These are phyloP conservation scores for Xestoiulus laeticollis DNA, from an alignment of 2,888 invertebrate species.

Conservation along the genomic window DNA sequence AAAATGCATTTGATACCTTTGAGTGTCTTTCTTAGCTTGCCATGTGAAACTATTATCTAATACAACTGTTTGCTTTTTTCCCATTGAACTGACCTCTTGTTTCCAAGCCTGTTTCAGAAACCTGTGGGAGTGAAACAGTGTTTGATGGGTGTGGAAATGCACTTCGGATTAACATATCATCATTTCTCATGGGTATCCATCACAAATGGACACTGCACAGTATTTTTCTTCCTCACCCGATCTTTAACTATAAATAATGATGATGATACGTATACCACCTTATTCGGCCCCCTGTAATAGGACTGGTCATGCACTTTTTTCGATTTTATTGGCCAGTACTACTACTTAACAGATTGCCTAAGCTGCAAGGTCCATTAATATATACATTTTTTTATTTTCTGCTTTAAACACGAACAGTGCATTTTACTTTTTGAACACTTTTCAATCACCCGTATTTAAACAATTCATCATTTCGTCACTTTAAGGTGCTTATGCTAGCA, in stretches of 20 bases:
- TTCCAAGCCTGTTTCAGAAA: constrained; percentile 20
- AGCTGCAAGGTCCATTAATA: not conserved
- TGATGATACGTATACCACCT: not conserved
- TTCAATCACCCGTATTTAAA: not conserved
- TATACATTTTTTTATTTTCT: not conserved
- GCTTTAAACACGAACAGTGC: not conserved
- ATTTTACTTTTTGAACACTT: not conserved
- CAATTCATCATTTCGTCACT: not conserved
- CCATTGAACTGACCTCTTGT: not conserved
- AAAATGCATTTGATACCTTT: not conserved
- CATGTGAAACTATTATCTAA: not conserved
- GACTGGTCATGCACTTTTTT: not conserved
- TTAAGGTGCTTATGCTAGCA: not conserved
- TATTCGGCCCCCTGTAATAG: not conserved
- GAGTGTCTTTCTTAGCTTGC: not conserved
- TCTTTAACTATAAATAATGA: not conserved
- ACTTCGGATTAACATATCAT: constrained; percentile 16
- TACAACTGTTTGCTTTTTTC: not conserved
- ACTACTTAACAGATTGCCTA: not conserved
- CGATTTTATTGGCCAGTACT: not conserved
- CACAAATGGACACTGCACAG: constrained; percentile 7
- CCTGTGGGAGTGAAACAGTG: not conserved
- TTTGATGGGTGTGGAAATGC: not conserved
- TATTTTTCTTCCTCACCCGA: not conserved
- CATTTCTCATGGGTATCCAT: constrained; percentile 39